Evolutionary conservation across 1,140 invertebrate genomes (phyloP).

Genomic region (Geopemphigus sp.): DNA sequence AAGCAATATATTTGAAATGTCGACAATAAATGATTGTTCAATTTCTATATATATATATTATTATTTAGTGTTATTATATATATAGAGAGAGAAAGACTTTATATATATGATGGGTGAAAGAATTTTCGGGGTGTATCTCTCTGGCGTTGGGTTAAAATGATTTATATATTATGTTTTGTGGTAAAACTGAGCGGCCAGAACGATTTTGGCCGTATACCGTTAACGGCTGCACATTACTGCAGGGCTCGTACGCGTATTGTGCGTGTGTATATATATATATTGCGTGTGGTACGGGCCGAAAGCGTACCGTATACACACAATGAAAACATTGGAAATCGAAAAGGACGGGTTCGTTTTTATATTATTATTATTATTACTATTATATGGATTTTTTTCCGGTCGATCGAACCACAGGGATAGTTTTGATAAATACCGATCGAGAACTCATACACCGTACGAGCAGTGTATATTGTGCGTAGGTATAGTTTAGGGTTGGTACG

Average conservation of each 20-base stretch:
- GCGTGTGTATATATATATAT: not conserved
- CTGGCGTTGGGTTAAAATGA: constrained; percentile 20
- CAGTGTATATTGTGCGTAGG: no score
- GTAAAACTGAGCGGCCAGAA: not conserved
- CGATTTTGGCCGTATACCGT: constrained; percentile 20
- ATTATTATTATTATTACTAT: not conserved
- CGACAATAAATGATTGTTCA: constrained; percentile 19
- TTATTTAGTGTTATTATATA: constrained; percentile 20
- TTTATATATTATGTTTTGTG: constrained; percentile 25
- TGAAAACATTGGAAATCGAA: constrained; percentile 40
- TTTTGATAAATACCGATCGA: not conserved
- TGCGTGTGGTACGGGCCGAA: not conserved
- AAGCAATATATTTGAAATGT: constrained; percentile 20
- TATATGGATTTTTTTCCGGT: constrained; percentile 28
- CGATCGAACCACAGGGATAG: constrained; percentile 22
- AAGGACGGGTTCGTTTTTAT: constrained; percentile 34
- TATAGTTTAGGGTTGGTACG: no score
- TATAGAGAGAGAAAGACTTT: not conserved
- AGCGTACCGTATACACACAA: not conserved
- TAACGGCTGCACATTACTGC: not conserved
- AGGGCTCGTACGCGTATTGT: not conserved
- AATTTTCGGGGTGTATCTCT: constrained; percentile 17
- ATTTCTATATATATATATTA: not conserved
- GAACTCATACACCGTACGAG: not conserved
- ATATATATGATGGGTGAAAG: constrained; percentile 4